A percentile compares a stretch with the other conserved stretches of the same genome.
Evolutionary conservation across 37 sponge, comb jelly and placozoan genomes (phyloP).

Genomic region (Tethya wilhelma): DNA sequence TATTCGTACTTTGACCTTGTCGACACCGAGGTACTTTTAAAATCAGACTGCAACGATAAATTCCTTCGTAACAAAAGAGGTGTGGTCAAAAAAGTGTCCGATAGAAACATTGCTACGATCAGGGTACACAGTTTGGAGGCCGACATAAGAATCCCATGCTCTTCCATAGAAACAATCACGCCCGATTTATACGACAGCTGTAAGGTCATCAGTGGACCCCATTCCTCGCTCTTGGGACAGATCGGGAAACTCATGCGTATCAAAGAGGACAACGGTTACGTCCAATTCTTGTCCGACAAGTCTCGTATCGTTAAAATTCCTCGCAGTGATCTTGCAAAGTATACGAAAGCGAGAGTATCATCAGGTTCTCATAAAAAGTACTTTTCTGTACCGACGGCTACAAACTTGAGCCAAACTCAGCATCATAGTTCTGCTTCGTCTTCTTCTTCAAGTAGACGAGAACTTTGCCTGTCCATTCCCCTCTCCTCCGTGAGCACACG

Average conservation of each 20-base stretch:
- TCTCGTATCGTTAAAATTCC: background rate
- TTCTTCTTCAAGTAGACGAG: too few relatives aligned
- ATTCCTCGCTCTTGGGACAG: background rate
- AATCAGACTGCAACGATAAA: background rate
- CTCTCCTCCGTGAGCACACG: too few relatives aligned
- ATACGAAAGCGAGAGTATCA: background rate
- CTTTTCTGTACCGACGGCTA: too few relatives aligned
- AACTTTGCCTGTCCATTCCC: too few relatives aligned
- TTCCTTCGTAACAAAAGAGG: background rate
- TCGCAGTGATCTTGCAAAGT: background rate
- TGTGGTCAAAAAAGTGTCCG: background rate
- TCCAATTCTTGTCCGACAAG: background rate
- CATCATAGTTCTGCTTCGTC: too few relatives aligned
- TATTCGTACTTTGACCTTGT: background rate
- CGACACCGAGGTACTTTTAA: background rate
- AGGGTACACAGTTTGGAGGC: background rate
- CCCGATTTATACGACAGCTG: background rate
- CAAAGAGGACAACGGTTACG: background rate
- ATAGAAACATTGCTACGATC: background rate
- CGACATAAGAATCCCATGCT: background rate
- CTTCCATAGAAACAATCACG: background rate
- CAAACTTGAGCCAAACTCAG: too few relatives aligned
- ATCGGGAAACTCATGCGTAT: background rate
- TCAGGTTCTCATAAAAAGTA: too few relatives aligned
- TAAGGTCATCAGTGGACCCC: background rate